A percentile compares a stretch with the other conserved stretches of the same genome.
phyloP scores from a whole-genome alignment of 2,113 vertebrate genomes.

The Myiozetetes cayanensis region DNA sequence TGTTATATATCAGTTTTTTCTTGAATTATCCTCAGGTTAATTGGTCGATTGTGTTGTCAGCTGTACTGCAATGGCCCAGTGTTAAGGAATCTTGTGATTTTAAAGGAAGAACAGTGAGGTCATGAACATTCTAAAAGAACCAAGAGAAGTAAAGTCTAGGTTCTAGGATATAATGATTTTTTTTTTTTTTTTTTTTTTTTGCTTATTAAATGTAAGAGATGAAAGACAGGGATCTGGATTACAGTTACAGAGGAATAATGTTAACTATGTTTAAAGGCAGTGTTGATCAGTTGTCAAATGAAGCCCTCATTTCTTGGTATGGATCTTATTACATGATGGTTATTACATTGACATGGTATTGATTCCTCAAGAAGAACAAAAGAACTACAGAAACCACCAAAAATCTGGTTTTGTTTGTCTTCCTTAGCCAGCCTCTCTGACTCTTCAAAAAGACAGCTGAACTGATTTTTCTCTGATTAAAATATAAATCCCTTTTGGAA shows the following conservation, averaged over 20 bases:
- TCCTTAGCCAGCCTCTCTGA: constrained; percentile 15
- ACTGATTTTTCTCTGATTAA: constrained; percentile 52
- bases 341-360: constrained; percentile 10
- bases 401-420: constrained; percentile 54
- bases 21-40: neutral
- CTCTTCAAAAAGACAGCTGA: constrained; percentile 25
- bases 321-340: neutral
- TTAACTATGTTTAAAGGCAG: neutral
- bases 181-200: neutral
- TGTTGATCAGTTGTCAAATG: constrained; percentile 9
- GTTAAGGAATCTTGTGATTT: neutral
- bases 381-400: constrained; percentile 43
- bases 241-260: neutral
- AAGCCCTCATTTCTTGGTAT: neutral
- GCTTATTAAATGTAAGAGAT: neutral
- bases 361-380: constrained; percentile 53
- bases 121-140: neutral
- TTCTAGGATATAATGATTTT: neutral
- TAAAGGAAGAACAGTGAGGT: neutral
- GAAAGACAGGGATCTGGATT: neutral
- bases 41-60: neutral
- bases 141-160: neutral
- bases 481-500: constrained; percentile 30
- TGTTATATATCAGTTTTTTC: neutral
- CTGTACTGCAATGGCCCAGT: neutral